Conservation (phyloP, 1,140 invertebrate genomes). For the Acromyrmex heyeri region DNA sequence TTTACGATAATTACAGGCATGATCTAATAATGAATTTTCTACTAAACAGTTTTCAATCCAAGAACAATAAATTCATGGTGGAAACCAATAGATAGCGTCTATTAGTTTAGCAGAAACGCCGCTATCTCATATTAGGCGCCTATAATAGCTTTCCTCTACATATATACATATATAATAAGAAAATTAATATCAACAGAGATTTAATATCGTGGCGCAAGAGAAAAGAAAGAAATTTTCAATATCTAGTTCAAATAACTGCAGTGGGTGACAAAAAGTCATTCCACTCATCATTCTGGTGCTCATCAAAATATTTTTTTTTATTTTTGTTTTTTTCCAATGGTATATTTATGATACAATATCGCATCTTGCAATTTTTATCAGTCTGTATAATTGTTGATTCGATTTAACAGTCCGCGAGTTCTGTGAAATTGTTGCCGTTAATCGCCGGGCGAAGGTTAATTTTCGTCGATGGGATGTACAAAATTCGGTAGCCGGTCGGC, state of each 20-base stretch:
- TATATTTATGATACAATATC: neutral
- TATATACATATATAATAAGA: too few species aligned
- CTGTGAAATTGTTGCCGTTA: conserved; percentile 20
- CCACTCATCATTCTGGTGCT: too few species aligned
- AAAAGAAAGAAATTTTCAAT: neutral
- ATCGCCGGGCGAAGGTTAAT: conserved; percentile 31
- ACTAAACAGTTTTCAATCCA: too few species aligned
- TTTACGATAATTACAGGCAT: too few species aligned
- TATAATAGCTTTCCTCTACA: too few species aligned
- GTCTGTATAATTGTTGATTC: neutral
- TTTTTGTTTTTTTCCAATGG: neutral
- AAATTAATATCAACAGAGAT: too few species aligned
- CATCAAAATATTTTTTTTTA: neutral
- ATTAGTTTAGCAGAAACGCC: too few species aligned
- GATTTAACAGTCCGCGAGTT: neutral
- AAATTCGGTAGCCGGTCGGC: conserved; percentile 17
- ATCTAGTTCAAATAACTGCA: conserved; percentile 8
- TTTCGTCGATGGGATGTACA: conserved; percentile 20
- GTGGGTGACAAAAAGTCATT: neutral
- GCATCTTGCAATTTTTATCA: neutral
- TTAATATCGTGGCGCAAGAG: too few species aligned
- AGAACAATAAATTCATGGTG: too few species aligned
- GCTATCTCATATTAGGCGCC: too few species aligned
- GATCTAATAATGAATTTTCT: too few species aligned
- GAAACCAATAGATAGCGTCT: too few species aligned